phyloP scores from a whole-genome alignment of 2,797 vertebrate species.

The Coluber constrictor region DNA sequence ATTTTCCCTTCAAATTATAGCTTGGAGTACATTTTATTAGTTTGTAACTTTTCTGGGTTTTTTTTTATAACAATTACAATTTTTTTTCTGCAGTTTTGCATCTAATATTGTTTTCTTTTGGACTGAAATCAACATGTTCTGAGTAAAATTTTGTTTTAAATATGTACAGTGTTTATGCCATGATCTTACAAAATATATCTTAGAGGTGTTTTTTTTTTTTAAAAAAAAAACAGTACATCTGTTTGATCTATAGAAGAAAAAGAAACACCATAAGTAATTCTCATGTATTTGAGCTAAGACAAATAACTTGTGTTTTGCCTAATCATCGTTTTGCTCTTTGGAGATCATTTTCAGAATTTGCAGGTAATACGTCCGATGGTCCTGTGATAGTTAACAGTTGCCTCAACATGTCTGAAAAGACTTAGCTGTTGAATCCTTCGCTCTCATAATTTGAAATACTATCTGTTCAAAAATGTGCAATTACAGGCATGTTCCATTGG shows the following conservation, averaged over 20 bases:
- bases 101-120: not conserved
- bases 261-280: not conserved
- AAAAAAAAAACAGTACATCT: not conserved
- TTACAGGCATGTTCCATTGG: not conserved
- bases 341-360: not conserved
- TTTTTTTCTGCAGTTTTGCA: not conserved
- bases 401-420: not conserved
- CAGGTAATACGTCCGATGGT: not conserved
- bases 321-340: not conserved
- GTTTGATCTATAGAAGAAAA: not conserved
- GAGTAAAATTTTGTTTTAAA: not conserved
- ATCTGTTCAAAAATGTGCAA: not conserved
- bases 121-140: not conserved
- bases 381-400: not conserved
- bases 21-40: not conserved
- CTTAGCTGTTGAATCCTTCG: not conserved
- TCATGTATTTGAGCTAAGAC: not conserved
- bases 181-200: not conserved
- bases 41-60: rapidly evolving
- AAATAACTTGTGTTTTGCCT: not conserved
- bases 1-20: not conserved
- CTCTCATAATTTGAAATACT: not conserved
- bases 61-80: not conserved
- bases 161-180: not conserved
- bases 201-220: not conserved